These are phyloP conservation scores for Podarcis raffonei DNA, from an alignment of 2,113 vertebrate genomes.

Conservation along the genomic window DNA sequence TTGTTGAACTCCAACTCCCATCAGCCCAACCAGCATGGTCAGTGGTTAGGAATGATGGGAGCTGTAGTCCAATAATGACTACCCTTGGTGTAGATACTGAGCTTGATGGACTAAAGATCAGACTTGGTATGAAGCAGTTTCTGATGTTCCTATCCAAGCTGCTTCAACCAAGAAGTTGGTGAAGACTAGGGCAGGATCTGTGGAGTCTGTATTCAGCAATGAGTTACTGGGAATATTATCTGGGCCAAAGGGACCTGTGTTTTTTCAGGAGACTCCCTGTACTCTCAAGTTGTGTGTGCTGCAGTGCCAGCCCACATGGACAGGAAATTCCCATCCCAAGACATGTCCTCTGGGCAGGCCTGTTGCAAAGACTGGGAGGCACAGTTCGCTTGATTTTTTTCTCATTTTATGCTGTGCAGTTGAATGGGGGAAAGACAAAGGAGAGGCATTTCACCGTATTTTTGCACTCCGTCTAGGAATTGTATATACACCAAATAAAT, in stretches of 20 bases:
- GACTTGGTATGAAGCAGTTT: too few relatives aligned
- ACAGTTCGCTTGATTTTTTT: slow-evolving; percentile 2
- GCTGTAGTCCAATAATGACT: too few relatives aligned
- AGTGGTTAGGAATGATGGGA: too few relatives aligned
- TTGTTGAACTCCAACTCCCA: too few relatives aligned
- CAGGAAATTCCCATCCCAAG: background rate
- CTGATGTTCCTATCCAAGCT: background rate
- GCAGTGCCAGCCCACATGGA: background rate
- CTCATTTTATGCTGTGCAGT: background rate
- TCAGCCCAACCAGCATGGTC: too few relatives aligned
- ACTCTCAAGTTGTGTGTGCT: background rate
- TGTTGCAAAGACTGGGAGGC: background rate
- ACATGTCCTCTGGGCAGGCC: background rate
- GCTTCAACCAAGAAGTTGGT: background rate
- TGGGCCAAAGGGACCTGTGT: too few relatives aligned
- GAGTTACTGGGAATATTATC: background rate
- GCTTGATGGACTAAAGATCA: too few relatives aligned
- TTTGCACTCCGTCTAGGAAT: background rate
- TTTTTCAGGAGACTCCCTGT: background rate
- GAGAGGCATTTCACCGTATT: background rate
- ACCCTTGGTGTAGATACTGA: too few relatives aligned
- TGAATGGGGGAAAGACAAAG: background rate
- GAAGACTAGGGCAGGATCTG: background rate
- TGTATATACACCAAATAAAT: background rate
- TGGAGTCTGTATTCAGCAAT: background rate